Percentiles rank a stretch among this genome's conserved stretches.
These are phyloP conservation scores for Habroteleia sp. DNA, from an alignment of 2,888 invertebrate species.

Conservation along the genomic window DNA sequence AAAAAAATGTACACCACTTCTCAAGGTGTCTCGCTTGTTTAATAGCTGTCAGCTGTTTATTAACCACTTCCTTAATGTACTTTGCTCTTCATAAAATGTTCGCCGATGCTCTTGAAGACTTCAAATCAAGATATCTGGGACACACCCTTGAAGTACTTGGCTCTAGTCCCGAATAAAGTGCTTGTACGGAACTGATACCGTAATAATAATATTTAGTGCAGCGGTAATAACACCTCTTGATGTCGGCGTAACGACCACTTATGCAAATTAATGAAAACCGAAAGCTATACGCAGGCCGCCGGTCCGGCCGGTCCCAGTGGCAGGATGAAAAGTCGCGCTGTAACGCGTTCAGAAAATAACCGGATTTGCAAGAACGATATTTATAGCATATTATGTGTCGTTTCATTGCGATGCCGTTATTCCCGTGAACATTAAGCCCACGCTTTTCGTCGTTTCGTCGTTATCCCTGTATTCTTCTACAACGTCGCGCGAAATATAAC, in stretches of 20 bases:
- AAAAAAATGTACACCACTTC: too few species aligned
- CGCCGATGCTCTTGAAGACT: slow-evolving; percentile 32
- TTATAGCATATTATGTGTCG: slow-evolving; percentile 60
- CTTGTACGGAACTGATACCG: slow-evolving; percentile 59
- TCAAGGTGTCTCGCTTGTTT: too few species aligned
- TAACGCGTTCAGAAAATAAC: slow-evolving; percentile 55
- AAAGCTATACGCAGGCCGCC: slow-evolving; percentile 45
- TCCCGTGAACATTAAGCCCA: slow-evolving; percentile 53
- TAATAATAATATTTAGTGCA: slow-evolving; percentile 65
- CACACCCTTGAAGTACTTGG: slow-evolving; percentile 43
- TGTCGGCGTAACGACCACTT: slow-evolving; percentile 66
- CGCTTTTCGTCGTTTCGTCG: slow-evolving; percentile 53
- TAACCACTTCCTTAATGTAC: slow-evolving; percentile 39
- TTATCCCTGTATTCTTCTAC: slow-evolving; percentile 53
- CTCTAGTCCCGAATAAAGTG: slow-evolving; percentile 42
- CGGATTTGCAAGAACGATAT: slow-evolving; percentile 57
- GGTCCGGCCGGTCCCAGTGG: slow-evolving; percentile 49
- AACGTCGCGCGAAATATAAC: slow-evolving; percentile 62
- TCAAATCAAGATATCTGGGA: slow-evolving; percentile 54
- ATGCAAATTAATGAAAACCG: slow-evolving; percentile 69
- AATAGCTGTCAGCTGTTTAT: too few species aligned
- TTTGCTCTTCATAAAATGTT: slow-evolving; percentile 29
- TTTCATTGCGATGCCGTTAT: slow-evolving; percentile 63
- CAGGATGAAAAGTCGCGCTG: slow-evolving; percentile 50
- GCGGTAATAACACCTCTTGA: slow-evolving; percentile 66